Evolutionary conservation across 2,888 invertebrate species (phyloP), one percentile per base, ranked within the genome.

Genomic region (Patella pellucida): DNA sequence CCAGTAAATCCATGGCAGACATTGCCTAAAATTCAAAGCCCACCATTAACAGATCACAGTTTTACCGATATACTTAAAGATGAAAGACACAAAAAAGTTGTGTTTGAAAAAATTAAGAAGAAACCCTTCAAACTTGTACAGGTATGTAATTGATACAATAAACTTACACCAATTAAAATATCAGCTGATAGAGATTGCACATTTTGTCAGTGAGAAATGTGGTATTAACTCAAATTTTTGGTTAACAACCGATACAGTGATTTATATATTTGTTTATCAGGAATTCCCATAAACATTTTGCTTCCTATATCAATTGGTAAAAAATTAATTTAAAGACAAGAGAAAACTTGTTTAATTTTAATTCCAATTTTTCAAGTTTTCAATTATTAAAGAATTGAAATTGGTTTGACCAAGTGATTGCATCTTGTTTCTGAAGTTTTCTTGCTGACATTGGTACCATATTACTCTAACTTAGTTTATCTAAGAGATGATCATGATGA

Each of bases 101-200:
- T 95, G 85, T 93, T 93, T 80, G 93, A 94, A 2, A 94, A 94
- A 87, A 94, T 94, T 84, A 94, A 93, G 87, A 94, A 94, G 11
- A 96, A 96, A 89, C 94, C 95, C 0, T 92, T 96, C 41, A 91
- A 92, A 76, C 92, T 95, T 82, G 96, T 96, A 19, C 96, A 96
- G 93, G 96, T 95, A 92, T 84, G 79, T 78, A 27, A 19, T 41
- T 7, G 7, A 41, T 41, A 41, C 41, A 9, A 41, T 41, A 41
- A 41, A 41, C 41, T 9, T 41, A 41, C 9, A 9, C 41, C 9
- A 7, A 41, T 41, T 41, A 41, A 41, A 41, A 41, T 41, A 9
- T 41, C 41, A 41, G 41, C 4, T 9, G 9, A 41, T 9, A 41
- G 41, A 41, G 9, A 41, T 41, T 41, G 1, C n/a, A 19, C 15